A percentile compares a stretch with the other conserved stretches of the same genome.
These are phyloP conservation scores for Phyto melanocephala DNA, from an alignment of 2,888 invertebrate genomes.

Conservation along the genomic window DNA sequence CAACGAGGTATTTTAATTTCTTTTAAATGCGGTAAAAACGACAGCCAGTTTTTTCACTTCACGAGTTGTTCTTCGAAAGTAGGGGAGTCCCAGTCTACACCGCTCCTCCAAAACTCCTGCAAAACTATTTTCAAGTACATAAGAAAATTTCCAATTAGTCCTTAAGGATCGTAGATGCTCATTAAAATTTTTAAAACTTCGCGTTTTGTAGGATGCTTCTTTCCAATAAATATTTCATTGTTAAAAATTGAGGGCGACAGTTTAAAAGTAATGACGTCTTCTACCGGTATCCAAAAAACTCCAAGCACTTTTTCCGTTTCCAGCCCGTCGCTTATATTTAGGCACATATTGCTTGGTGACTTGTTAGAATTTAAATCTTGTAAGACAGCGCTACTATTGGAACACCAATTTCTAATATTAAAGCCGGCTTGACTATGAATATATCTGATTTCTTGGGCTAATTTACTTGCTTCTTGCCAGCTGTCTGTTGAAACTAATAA, in stretches of 20 bases:
- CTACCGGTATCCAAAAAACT: conserved; percentile 37
- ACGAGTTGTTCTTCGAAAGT: neutral
- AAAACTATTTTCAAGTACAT: conserved; percentile 1
- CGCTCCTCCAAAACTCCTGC: too few relatives aligned
- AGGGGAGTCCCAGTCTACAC: neutral
- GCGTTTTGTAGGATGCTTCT: neutral
- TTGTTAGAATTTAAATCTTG: too few relatives aligned
- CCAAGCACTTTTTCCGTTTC: conserved; percentile 42
- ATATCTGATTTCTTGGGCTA: neutral
- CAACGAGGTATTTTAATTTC: too few relatives aligned
- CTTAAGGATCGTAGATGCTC: conserved; percentile 19
- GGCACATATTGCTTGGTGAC: neutral
- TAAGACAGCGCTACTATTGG: neutral
- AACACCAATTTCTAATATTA: conserved; percentile 39
- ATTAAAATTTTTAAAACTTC: conserved; percentile 5
- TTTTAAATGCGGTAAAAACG: too few relatives aligned
- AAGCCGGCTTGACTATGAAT: conserved; percentile 24
- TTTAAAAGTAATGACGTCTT: conserved; percentile 46
- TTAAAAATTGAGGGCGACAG: neutral
- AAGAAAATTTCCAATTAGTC: conserved; percentile 5
- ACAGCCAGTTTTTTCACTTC: too few relatives aligned
- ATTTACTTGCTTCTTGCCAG: neutral
- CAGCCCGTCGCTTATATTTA: conserved; percentile 23
- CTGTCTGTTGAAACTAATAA: conserved; percentile 14
- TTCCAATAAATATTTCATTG: neutral